phyloP scores from a whole-genome alignment of 1,140 invertebrate genomes.

The Coelopa frigida region DNA sequence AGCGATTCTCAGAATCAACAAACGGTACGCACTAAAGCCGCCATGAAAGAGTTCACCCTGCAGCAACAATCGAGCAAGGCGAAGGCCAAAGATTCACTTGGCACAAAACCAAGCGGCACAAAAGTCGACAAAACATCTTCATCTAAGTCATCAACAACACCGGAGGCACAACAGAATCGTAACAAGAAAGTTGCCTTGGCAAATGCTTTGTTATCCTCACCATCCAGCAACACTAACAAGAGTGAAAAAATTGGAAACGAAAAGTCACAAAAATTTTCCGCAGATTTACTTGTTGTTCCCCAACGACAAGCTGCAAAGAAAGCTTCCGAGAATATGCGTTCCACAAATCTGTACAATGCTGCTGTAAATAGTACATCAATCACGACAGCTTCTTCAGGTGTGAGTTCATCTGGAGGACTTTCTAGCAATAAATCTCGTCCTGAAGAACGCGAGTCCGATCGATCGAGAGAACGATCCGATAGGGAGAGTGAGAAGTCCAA shows the following conservation, averaged over 20 bases:
- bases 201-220: neutral
- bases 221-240: slow-evolving; percentile 22
- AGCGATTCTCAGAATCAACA: slow-evolving; percentile 62
- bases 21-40: slow-evolving; percentile 67
- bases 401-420: neutral
- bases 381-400: too few relatives aligned
- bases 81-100: slow-evolving; percentile 5
- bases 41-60: slow-evolving; percentile 68
- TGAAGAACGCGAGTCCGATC: too few relatives aligned
- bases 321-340: slow-evolving; percentile 77
- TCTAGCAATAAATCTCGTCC: too few relatives aligned
- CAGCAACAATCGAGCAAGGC: slow-evolving; percentile 16
- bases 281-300: slow-evolving; percentile 79
- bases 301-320: slow-evolving; percentile 86
- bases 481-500: slow-evolving; percentile 19
- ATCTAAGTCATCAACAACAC: slow-evolving; percentile 15
- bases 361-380: slow-evolving; percentile 24
- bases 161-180: neutral
- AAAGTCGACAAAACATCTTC: slow-evolving; percentile 15
- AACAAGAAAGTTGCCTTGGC: too few relatives aligned
- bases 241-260: slow-evolving; percentile 18
- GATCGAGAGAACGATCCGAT: too few relatives aligned
- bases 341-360: slow-evolving; percentile 45
- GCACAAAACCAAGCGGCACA: neutral
- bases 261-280: slow-evolving; percentile 52